Evolutionary conservation across 2,113 vertebrate genomes (phyloP), one percentile per base, ranked within the genome.

Genomic region (Eulemur rufifrons): DNA sequence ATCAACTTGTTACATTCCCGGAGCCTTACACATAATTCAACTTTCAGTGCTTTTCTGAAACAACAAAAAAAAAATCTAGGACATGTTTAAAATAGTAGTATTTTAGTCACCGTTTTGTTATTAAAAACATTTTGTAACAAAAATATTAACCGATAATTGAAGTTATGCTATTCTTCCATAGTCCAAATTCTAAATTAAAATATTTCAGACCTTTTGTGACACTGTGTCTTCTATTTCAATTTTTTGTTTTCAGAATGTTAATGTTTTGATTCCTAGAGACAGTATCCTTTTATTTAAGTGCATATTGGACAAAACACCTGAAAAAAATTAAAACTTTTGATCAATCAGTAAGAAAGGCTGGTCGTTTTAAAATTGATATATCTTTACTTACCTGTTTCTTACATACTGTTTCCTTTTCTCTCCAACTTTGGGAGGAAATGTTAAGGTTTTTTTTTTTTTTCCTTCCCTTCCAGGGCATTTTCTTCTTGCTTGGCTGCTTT

Each of bases 1-100:
- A 98, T 98, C 98, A 99, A 98, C 98, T 98, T 98, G 98, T 98
- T 98, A 99, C 98, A 99, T 98, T 98, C 98, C 98, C 96, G 98
- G 97, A 99, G 98, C 98, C 96, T 99, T 98, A 98, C 98, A 99
- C 98, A 99, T 97, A 98, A 98, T 98, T 98, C 98, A 98, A 98
- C 95, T 98, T 96, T 99, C 98, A 98, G 96, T 98, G 98, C 87
- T 98, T 98, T 98, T 99, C 99, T 99, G 98, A 98, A 99, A 99
- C 97, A 99, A 98, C 98, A 97, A 98, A 98, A 98, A 97, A 98
- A 98, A 98, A 97, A 69, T 97, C 98, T 99, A 95, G 98, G 97
- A 99, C 98, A 99, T 97, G 96, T 98, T 98, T 97, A 98, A 98
- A 99, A 97, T 97, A 96, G 98, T 98, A 98, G 98, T 97, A 97